Conservation (phyloP, 2,888 invertebrate genomes). For the Steinernema hermaphroditum region DNA sequence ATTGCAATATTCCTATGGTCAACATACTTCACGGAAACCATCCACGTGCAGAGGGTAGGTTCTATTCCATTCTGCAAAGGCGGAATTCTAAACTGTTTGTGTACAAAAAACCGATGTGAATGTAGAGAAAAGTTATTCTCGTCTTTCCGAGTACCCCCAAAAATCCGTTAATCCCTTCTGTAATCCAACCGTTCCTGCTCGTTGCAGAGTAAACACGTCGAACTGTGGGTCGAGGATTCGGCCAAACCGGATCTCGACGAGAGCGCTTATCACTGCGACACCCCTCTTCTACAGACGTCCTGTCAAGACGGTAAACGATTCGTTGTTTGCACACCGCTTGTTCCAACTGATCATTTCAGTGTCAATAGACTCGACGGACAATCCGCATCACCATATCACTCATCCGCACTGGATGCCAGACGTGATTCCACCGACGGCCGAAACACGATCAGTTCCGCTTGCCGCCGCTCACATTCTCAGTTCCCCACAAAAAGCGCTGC, state of each 20-base stretch:
- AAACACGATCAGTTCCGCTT: constrained; percentile 18
- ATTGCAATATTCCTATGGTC: constrained; percentile 10
- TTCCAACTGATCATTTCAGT: constrained; percentile 14
- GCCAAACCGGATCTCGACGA: constrained; percentile 27
- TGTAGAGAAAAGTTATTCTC: too few relatives aligned
- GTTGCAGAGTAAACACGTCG: constrained; percentile 22
- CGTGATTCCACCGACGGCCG: constrained; percentile 37
- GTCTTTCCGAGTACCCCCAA: too few relatives aligned
- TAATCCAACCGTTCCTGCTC: not conserved
- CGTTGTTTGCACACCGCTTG: not conserved
- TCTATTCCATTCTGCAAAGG: too few relatives aligned
- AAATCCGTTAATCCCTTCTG: not conserved
- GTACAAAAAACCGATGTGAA: too few relatives aligned
- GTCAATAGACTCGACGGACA: constrained; percentile 9
- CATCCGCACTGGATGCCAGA: constrained; percentile 51
- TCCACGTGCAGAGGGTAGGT: constrained; percentile 9
- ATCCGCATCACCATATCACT: constrained; percentile 6
- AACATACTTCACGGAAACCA: constrained; percentile 22
- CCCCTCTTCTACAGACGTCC: constrained; percentile 25
- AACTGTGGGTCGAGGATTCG: constrained; percentile 27
- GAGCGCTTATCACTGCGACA: constrained; percentile 22
- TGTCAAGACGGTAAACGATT: constrained; percentile 19
- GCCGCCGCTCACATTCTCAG: constrained; percentile 27
- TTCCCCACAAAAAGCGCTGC: constrained; percentile 26
- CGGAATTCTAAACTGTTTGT: too few relatives aligned